A percentile compares a stretch with the other conserved stretches of the same genome.
Evolutionary conservation across 2,888 invertebrate species (phyloP).

Genomic region (Kryphioiulus occultus): DNA sequence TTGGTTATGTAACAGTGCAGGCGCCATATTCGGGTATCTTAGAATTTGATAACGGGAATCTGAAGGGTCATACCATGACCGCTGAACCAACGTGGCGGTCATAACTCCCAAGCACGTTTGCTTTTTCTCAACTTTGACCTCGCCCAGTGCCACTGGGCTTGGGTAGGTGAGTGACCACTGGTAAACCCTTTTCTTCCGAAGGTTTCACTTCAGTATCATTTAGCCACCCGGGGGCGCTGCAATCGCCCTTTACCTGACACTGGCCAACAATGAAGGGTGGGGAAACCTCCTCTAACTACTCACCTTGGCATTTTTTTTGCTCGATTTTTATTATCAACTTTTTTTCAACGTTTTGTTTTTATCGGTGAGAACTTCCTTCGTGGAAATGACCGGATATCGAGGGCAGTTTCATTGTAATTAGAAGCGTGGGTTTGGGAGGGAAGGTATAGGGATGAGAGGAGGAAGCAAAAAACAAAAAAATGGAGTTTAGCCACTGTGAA

Average conservation of each 20-base stretch:
- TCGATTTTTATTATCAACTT: background rate
- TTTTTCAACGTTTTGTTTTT: background rate
- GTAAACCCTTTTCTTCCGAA: background rate
- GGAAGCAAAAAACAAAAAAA: background rate
- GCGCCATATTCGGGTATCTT: too few relatives aligned
- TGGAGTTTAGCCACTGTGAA: background rate
- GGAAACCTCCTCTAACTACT: background rate
- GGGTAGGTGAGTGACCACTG: slow-evolving; percentile 2
- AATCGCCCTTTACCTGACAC: background rate
- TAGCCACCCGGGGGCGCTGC: background rate
- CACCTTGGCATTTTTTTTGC: background rate
- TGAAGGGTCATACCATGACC: too few relatives aligned
- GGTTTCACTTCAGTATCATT: too few relatives aligned
- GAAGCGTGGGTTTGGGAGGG: background rate
- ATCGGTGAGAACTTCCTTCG: slow-evolving; percentile 37
- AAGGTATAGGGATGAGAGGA: background rate
- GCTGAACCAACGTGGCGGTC: too few relatives aligned
- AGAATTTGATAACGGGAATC: too few relatives aligned
- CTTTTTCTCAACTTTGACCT: too few relatives aligned
- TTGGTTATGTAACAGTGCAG: too few relatives aligned
- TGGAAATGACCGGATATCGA: slow-evolving; percentile 36
- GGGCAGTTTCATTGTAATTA: slow-evolving; percentile 34
- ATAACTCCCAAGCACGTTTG: too few relatives aligned
- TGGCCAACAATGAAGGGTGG: background rate
- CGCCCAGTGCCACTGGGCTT: background rate